Percentiles rank a stretch among this genome's conserved stretches.
Evolutionary conservation across 2,113 vertebrate species (phyloP).

Genomic region (Petaurus breviceps): DNA sequence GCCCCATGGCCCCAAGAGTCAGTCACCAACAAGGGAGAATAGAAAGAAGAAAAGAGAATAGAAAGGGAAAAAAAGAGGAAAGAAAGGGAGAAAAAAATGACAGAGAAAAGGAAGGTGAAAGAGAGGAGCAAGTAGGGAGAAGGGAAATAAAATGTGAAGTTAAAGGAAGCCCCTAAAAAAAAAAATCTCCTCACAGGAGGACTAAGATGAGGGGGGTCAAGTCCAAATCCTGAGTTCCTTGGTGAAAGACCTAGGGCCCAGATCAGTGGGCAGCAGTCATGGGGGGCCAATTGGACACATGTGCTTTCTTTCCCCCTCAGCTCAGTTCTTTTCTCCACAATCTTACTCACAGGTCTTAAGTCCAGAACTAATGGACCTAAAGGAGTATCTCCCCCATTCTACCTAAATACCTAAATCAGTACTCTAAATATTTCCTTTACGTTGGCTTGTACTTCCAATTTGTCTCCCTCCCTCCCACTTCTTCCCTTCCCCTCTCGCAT

Average conservation of each 20-base stretch:
- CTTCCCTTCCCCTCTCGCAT: not conserved
- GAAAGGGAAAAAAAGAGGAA: not conserved
- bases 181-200: not conserved
- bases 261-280: not conserved
- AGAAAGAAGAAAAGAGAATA: not conserved
- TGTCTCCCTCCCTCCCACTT: not conserved
- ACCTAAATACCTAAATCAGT: not conserved
- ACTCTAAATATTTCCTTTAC: not conserved
- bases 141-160: not conserved
- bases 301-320: not conserved
- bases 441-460: too few species aligned
- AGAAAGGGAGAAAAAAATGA: not conserved
- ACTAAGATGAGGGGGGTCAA: not conserved
- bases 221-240: not conserved
- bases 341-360: not conserved
- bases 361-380: not conserved
- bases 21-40: not conserved
- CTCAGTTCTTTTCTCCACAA: not conserved
- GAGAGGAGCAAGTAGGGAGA: not conserved
- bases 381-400: not conserved
- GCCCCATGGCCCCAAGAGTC: not conserved
- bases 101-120: not conserved
- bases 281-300: not conserved
- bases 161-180: not conserved
- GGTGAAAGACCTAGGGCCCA: not conserved